These are phyloP conservation scores for Paracanthobrama guichenoti DNA, from an alignment of 2,113 vertebrate species.

Conservation along the genomic window DNA sequence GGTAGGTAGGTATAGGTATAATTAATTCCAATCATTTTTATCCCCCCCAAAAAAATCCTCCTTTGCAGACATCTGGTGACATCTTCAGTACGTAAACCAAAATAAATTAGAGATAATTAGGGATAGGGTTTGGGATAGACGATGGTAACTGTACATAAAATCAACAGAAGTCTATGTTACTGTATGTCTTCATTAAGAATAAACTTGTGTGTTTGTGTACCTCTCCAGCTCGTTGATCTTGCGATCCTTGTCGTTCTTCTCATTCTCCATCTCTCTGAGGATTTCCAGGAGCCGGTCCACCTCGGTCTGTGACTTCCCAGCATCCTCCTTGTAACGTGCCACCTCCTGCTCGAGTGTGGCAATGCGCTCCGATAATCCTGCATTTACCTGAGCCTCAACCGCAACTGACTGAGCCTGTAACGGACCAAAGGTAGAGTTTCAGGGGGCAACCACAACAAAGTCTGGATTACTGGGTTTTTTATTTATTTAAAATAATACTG, in stretches of 20 bases:
- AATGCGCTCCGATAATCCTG: conserved; percentile 84
- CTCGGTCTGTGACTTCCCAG: conserved; percentile 87
- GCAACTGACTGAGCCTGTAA: conserved; percentile 86
- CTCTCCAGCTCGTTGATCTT: conserved; percentile 95
- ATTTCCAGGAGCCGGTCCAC: conserved; percentile 96
- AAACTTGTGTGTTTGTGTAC: conserved; percentile 63
- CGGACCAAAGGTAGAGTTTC: not conserved
- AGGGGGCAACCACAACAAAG: not conserved
- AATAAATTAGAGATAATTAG: not conserved
- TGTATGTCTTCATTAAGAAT: not conserved
- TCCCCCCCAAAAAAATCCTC: not conserved
- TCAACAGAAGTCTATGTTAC: not conserved
- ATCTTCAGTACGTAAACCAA: not conserved
- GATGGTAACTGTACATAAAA: not conserved
- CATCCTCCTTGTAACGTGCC: conserved; percentile 82
- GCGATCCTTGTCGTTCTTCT: conserved; percentile 98
- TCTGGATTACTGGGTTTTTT: not conserved
- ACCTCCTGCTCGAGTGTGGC: conserved; percentile 87
- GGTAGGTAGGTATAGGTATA: no score
- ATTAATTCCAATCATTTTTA: no score
- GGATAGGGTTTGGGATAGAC: not conserved
- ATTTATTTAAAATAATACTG: not conserved
- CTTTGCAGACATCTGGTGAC: not conserved
- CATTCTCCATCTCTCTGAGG: conserved; percentile 95
- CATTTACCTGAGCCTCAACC: conserved; percentile 82